These are phyloP conservation scores for Lithophane leautieri DNA, from an alignment of 2,888 invertebrate species.

Conservation along the genomic window DNA sequence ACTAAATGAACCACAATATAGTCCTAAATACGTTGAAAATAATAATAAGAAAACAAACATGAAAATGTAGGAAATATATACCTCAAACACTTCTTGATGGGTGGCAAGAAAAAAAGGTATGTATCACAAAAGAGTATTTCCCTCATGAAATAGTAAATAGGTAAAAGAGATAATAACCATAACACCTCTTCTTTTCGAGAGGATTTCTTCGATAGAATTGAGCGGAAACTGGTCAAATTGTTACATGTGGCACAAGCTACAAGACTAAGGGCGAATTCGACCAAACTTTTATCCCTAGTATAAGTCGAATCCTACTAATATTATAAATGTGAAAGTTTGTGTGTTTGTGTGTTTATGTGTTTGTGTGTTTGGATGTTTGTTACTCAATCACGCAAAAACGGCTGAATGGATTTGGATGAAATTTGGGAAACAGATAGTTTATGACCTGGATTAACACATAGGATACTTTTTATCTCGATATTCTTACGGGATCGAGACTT, in stretches of 20 bases:
- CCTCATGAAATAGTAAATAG: slow-evolving; percentile 48
- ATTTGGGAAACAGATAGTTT: too few species aligned
- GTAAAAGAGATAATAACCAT: slow-evolving; percentile 67
- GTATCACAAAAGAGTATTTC: slow-evolving; percentile 25
- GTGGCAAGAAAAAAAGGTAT: background rate
- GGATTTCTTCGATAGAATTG: slow-evolving; percentile 84
- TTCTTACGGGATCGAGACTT: too few species aligned
- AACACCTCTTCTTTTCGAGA: slow-evolving; percentile 85
- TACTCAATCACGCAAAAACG: too few species aligned
- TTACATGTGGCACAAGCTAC: slow-evolving; percentile 62
- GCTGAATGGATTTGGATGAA: too few species aligned
- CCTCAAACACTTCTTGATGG: slow-evolving; percentile 7
- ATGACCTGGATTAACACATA: too few species aligned
- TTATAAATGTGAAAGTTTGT: too few species aligned
- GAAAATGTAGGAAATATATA: background rate
- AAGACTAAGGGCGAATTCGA: slow-evolving; percentile 41
- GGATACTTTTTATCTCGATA: too few species aligned
- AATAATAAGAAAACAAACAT: background rate
- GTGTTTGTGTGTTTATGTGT: too few species aligned
- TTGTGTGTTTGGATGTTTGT: too few species aligned
- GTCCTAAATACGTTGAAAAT: background rate
- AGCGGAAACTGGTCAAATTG: slow-evolving; percentile 78
- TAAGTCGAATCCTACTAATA: too few species aligned
- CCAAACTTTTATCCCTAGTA: too few species aligned
- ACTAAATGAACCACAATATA: background rate